Percentiles rank a stretch among this genome's conserved stretches.
Evolutionary conservation across 2,888 invertebrate species (phyloP).

Genomic region (Ceratothoa steindachneri): DNA sequence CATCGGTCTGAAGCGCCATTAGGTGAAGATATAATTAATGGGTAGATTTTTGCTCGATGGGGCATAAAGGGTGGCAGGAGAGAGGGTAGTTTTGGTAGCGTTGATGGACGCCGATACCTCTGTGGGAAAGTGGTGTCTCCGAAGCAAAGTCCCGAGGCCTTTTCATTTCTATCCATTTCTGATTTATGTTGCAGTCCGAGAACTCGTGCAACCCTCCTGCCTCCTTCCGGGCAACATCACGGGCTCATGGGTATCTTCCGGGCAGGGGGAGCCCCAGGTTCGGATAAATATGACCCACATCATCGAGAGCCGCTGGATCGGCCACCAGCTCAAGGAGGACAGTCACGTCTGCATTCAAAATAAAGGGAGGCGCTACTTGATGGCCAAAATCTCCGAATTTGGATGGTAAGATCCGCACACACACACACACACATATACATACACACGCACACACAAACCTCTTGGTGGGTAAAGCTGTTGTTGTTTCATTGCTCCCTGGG

Average conservation of each 20-base stretch:
- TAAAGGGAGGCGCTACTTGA: constrained; percentile 84
- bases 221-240: constrained; percentile 87
- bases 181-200: constrained; percentile 59
- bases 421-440: neutral
- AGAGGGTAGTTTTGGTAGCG: too few relatives aligned
- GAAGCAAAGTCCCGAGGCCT: too few relatives aligned
- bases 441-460: neutral
- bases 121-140: too few relatives aligned
- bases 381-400: constrained; percentile 92
- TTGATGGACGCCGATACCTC: too few relatives aligned
- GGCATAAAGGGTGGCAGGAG: too few relatives aligned
- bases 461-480: neutral
- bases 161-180: too few relatives aligned
- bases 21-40: too few relatives aligned
- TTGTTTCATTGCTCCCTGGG: neutral
- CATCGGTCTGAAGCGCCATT: too few relatives aligned
- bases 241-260: constrained; percentile 95
- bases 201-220: constrained; percentile 84
- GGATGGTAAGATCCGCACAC: constrained; percentile 68
- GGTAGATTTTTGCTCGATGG: too few relatives aligned
- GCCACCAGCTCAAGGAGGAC: constrained; percentile 75
- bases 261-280: constrained; percentile 91
- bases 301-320: constrained; percentile 89
- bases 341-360: constrained; percentile 93
- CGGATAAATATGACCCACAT: constrained; percentile 93